Conservation (phyloP, 2,888 invertebrate genomes). For the Agapetus fuscipes region DNA sequence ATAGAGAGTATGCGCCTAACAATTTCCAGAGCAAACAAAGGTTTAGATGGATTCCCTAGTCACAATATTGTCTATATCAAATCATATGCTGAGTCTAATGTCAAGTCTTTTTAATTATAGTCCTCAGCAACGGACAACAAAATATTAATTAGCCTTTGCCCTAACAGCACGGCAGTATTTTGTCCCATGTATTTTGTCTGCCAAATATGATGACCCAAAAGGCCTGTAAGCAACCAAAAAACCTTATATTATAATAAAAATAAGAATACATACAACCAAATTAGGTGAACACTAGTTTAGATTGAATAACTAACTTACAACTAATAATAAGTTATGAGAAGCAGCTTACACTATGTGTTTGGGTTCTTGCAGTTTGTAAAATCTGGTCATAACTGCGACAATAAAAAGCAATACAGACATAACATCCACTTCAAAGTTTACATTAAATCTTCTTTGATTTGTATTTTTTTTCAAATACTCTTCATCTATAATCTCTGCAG, state of each 20-base stretch:
- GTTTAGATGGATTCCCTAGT: too few relatives aligned
- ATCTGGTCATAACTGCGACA: slow-evolving; percentile 62
- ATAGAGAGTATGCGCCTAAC: too few relatives aligned
- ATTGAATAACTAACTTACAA: background rate
- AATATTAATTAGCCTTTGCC: too few relatives aligned
- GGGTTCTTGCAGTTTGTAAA: slow-evolving; percentile 78
- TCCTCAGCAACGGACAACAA: too few relatives aligned
- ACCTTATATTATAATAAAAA: slow-evolving; percentile 3
- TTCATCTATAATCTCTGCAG: slow-evolving; percentile 14
- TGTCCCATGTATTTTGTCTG: too few relatives aligned
- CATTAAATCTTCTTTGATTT: slow-evolving; percentile 30
- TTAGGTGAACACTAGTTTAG: background rate
- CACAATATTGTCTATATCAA: too few relatives aligned
- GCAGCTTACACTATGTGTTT: slow-evolving; percentile 87
- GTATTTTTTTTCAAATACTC: background rate
- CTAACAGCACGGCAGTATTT: too few relatives aligned
- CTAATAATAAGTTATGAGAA: too few relatives aligned
- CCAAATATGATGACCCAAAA: too few relatives aligned
- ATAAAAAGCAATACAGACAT: slow-evolving; percentile 61
- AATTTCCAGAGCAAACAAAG: too few relatives aligned
- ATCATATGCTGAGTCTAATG: too few relatives aligned
- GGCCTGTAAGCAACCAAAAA: slow-evolving; percentile 7
- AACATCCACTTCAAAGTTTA: slow-evolving; percentile 64
- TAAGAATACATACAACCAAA: background rate
- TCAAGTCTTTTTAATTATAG: too few relatives aligned